Percentiles rank a stretch among this genome's conserved stretches.
phyloP scores from a whole-genome alignment of 2,888 invertebrate genomes.

The Craniophora ligustri region DNA sequence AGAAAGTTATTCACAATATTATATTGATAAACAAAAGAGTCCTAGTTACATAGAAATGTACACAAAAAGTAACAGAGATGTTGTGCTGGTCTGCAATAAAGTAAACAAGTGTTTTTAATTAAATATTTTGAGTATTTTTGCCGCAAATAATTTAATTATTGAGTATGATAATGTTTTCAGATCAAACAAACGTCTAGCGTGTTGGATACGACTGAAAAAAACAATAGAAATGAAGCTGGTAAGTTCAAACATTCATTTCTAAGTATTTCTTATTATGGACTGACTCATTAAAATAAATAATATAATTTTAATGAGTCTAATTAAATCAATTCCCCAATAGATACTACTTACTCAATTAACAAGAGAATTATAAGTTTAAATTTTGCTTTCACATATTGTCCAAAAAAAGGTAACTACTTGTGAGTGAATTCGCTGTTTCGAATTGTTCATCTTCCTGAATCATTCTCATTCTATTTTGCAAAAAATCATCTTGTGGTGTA shows the following conservation, averaged over 20 bases:
- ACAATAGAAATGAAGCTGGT: conserved; percentile 65
- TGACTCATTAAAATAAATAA: too few species aligned
- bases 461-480: too few species aligned
- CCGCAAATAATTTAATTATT: neutral
- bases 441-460: too few species aligned
- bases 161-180: conserved; percentile 56
- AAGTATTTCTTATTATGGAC: too few species aligned
- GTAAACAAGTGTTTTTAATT: conserved; percentile 52
- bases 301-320: too few species aligned
- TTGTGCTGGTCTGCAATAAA: conserved; percentile 73
- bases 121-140: neutral
- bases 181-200: conserved; percentile 56
- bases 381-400: too few species aligned
- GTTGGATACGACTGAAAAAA: conserved; percentile 49
- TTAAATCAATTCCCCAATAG: too few species aligned
- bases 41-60: conserved; percentile 82
- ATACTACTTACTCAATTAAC: too few species aligned
- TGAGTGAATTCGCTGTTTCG: too few species aligned
- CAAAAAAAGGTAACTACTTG: too few species aligned
- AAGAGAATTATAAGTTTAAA: too few species aligned
- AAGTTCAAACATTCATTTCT: conserved; percentile 14
- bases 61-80: conserved; percentile 69
- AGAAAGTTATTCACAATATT: conserved; percentile 69
- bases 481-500: too few species aligned
- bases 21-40: conserved; percentile 71